phyloP scores from a whole-genome alignment of 2,888 invertebrate species.

The Anoncus sp. region DNA sequence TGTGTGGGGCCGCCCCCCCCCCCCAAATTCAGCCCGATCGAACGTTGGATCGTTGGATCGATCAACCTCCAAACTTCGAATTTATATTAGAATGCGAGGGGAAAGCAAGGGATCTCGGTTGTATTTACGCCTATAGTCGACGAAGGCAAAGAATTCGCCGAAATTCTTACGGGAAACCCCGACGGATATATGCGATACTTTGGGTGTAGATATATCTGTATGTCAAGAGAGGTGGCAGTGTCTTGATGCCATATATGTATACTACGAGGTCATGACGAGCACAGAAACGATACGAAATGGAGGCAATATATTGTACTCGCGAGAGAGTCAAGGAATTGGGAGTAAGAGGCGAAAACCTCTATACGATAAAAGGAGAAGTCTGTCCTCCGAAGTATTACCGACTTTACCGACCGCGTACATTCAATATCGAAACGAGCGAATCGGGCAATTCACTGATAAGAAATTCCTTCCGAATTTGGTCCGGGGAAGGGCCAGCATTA shows the following conservation, averaged over 20 bases:
- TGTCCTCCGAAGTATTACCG: conserved; percentile 26
- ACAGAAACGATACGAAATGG: conserved; percentile 29
- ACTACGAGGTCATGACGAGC: conserved; percentile 14
- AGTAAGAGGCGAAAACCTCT: conserved; percentile 34
- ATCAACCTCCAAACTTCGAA: conserved; percentile 39
- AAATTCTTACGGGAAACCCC: conserved; percentile 8
- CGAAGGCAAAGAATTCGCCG: conserved; percentile 16
- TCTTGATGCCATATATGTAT: not conserved
- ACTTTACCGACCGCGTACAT: conserved; percentile 25
- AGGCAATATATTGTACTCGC: conserved; percentile 49
- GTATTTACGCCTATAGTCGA: conserved; percentile 31
- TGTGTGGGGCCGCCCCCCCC: not conserved
- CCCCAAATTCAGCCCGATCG: conserved; percentile 13
- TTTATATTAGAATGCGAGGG: conserved; percentile 46
- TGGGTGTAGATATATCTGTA: not conserved
- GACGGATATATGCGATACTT: not conserved
- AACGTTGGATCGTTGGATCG: conserved; percentile 23
- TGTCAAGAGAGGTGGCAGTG: no score
- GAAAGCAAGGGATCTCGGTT: not conserved
- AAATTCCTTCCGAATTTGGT: conserved; percentile 20
- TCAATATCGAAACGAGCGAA: conserved; percentile 4
- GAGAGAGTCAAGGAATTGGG: conserved; percentile 32
- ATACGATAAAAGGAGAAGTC: conserved; percentile 25
- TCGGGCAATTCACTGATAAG: conserved; percentile 27
- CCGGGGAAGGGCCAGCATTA: conserved; percentile 24